Evolutionary conservation across 2,888 invertebrate genomes (phyloP), one percentile per base, ranked within the genome.

Genomic region (Apamea monoglypha): DNA sequence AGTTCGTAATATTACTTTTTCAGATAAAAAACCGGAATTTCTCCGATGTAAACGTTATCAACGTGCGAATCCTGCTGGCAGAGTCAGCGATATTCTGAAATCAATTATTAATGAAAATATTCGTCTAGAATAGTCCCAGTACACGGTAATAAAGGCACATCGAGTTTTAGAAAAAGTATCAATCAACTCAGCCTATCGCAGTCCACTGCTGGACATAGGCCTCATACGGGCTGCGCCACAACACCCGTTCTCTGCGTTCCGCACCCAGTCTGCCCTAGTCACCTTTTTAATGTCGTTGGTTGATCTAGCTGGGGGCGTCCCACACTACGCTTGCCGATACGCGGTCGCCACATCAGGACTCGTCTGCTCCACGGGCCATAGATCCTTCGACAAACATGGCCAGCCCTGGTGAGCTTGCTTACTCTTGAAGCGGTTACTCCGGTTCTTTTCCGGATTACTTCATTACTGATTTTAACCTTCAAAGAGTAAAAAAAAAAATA

Each of bases 31-130:
- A 21, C n/a, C 67, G 0, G 71, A n/a, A 14, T 71, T 71, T 40
- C 36, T 71, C 12, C n/a, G 5, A 68, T 67, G 21, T 68, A 12
- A 1, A 68, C n/a, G 2, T 21, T 68, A 71, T 21, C 67, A 36
- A 21, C 18, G n/a, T 21, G 21, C 66, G 0, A 91, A 92, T 63
- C 92, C 93, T 21, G 93, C 89, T 29, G 86, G 86, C 69, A 89
- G 93, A 78, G 92, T 94, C 74, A 91, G 89, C 77, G 89, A 91
- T 80, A 90, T 94, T 66, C 84, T 94, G 0, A 92, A 89, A 56
- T 91, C 91, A n/a, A 87, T 93, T 14, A 21, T 80, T 40, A 83
- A 80, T 47, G 0, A 16, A 40, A 64, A 80, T 64, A 66, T 77
- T 29, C 25, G 8, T 10, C 18, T 14, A 36, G 5, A 75, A 32